These are phyloP conservation scores for Columba livia DNA, from an alignment of 2,113 vertebrate species.

Conservation along the genomic window DNA sequence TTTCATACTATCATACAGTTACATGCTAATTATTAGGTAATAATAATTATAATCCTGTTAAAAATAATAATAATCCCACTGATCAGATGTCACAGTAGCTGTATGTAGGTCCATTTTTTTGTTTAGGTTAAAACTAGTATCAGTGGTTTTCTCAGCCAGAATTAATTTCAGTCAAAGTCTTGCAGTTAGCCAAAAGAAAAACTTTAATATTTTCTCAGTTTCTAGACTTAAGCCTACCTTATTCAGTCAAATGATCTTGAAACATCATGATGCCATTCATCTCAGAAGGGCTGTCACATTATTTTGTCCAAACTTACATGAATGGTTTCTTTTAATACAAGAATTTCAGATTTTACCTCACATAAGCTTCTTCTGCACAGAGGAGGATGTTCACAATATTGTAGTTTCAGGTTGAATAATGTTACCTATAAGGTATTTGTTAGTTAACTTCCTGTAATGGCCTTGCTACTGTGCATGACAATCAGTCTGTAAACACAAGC, in stretches of 20 bases:
- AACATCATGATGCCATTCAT: background rate
- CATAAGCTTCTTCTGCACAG: background rate
- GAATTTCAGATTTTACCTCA: background rate
- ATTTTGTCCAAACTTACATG: background rate
- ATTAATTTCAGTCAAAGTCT: background rate
- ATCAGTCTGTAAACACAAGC: rapidly evolving
- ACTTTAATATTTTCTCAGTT: background rate
- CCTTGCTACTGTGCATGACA: background rate
- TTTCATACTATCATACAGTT: background rate
- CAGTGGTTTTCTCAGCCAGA: background rate
- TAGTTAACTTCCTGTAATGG: background rate
- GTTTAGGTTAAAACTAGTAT: background rate
- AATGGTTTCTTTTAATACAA: background rate
- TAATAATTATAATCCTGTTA: no score
- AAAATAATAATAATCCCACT: no score
- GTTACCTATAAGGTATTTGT: background rate
- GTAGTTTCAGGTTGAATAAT: background rate
- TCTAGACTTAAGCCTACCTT: background rate
- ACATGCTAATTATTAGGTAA: background rate
- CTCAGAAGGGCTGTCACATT: background rate
- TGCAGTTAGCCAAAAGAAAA: background rate
- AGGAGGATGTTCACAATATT: background rate
- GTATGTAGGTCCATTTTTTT: background rate
- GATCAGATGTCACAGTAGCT: background rate
- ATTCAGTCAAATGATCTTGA: background rate